A percentile compares a stretch with the other conserved stretches of the same genome.
Conservation (phyloP, 2,888 invertebrate species). For the Fissipunctia ypsillon region DNA sequence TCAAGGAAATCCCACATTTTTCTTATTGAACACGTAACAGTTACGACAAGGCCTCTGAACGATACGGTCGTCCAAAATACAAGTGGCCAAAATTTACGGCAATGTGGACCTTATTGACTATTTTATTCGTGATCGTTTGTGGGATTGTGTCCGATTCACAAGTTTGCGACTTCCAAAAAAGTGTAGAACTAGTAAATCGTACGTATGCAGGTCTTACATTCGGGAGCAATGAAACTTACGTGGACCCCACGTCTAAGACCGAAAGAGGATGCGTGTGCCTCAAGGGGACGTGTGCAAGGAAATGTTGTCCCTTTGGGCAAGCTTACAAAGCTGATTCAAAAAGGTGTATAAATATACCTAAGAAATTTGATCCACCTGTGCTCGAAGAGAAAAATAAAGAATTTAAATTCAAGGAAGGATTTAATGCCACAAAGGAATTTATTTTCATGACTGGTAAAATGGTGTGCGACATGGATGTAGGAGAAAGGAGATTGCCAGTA, state of each 20-base stretch:
- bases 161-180: slow-evolving; percentile 53
- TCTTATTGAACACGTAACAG: slow-evolving; percentile 12
- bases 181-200: slow-evolving; percentile 44
- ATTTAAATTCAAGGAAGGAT: slow-evolving; percentile 51
- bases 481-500: slow-evolving; percentile 65
- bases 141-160: slow-evolving; percentile 25
- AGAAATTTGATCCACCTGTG: slow-evolving; percentile 69
- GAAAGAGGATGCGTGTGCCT: slow-evolving; percentile 77
- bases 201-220: slow-evolving; percentile 71
- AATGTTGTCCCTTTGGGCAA: slow-evolving; percentile 80
- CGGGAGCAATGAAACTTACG: slow-evolving; percentile 71
- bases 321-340: slow-evolving; percentile 55
- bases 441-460: slow-evolving; percentile 74
- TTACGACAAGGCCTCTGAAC: slow-evolving; percentile 15
- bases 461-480: slow-evolving; percentile 63
- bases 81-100: background rate
- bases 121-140: slow-evolving; percentile 27
- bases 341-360: slow-evolving; percentile 16
- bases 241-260: slow-evolving; percentile 63
- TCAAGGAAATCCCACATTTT: slow-evolving; percentile 30
- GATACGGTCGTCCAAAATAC: slow-evolving; percentile 33
- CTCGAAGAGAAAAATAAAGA: slow-evolving; percentile 65
- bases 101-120: slow-evolving; percentile 45
- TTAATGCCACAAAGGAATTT: slow-evolving; percentile 71
- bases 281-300: slow-evolving; percentile 74